phyloP scores from a whole-genome alignment of 2,888 invertebrate species.

The Drosophila pegasa region DNA sequence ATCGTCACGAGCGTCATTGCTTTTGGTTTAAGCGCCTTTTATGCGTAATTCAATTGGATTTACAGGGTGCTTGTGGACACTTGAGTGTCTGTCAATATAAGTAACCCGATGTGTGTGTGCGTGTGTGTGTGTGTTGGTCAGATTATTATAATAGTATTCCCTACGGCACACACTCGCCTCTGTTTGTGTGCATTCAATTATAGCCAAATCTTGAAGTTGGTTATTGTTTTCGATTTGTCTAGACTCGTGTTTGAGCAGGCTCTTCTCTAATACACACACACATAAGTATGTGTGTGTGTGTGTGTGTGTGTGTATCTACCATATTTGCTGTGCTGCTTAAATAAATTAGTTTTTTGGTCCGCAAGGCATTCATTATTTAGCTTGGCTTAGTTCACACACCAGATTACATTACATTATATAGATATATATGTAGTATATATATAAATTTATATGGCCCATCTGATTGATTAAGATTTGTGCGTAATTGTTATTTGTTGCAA shows the following conservation, averaged over 20 bases:
- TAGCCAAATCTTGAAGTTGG: constrained; percentile 71
- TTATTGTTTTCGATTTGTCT: constrained; percentile 77
- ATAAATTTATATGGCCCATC: background rate
- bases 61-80: constrained; percentile 78
- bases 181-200: constrained; percentile 76
- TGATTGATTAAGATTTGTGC: constrained; percentile 32
- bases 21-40: constrained; percentile 75
- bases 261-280: background rate
- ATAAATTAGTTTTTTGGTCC: constrained; percentile 66
- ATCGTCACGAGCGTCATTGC: constrained; percentile 63
- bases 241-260: constrained; percentile 70
- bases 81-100: constrained; percentile 77
- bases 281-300: background rate
- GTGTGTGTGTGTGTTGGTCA: constrained; percentile 59
- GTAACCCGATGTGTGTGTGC: constrained; percentile 16
- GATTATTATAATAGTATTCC: constrained; percentile 76
- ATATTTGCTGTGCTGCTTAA: constrained; percentile 65
- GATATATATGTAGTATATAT: background rate
- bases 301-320: constrained; percentile 6
- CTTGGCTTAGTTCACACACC: constrained; percentile 14
- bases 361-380: constrained; percentile 28
- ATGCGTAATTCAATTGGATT: constrained; percentile 79
- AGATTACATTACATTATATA: background rate
- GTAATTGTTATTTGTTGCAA: constrained; percentile 37
- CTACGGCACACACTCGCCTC: constrained; percentile 41